phyloP scores from a whole-genome alignment of 2,888 invertebrate genomes.

The Tromatobia lineatoria region DNA sequence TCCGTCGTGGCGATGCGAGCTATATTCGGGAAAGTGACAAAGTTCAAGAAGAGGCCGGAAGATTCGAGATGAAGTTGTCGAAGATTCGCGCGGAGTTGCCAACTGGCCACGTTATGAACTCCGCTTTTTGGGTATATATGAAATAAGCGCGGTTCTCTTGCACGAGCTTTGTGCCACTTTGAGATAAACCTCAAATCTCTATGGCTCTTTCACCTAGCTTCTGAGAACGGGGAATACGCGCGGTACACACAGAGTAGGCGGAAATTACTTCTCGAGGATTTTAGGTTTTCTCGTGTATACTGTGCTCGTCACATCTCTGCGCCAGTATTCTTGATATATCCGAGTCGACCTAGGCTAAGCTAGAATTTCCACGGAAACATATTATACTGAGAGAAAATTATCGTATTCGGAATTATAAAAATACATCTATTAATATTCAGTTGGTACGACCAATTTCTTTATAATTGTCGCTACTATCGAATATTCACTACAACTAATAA shows the following conservation, averaged over 20 bases:
- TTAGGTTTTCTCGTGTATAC: constrained; percentile 46
- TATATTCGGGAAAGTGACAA: constrained; percentile 9
- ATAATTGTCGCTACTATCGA: too few species aligned
- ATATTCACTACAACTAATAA: too few species aligned
- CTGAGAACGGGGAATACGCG: constrained; percentile 24
- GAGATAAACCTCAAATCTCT: constrained; percentile 61
- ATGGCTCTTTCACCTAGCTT: constrained; percentile 1
- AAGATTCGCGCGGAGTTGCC: constrained; percentile 25
- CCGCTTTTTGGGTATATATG: constrained; percentile 55
- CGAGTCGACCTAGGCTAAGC: constrained; percentile 5
- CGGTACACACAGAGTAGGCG: constrained; percentile 42
- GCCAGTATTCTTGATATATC: constrained; percentile 1
- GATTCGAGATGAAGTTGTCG: constrained; percentile 14
- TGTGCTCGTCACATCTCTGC: background rate
- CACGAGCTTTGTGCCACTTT: constrained; percentile 62
- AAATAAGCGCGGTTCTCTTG: constrained; percentile 52
- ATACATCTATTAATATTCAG: too few species aligned
- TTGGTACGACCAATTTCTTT: too few species aligned
- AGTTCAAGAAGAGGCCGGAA: constrained; percentile 34
- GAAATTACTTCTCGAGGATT: constrained; percentile 67
- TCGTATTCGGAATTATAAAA: too few species aligned
- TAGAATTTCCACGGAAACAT: background rate
- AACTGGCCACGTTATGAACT: constrained; percentile 61
- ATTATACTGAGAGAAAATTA: too few species aligned
- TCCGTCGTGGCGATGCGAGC: background rate